Conservation (phyloP, 35 echinoderm and acorn worm species). For the Amphiura filiformis region DNA sequence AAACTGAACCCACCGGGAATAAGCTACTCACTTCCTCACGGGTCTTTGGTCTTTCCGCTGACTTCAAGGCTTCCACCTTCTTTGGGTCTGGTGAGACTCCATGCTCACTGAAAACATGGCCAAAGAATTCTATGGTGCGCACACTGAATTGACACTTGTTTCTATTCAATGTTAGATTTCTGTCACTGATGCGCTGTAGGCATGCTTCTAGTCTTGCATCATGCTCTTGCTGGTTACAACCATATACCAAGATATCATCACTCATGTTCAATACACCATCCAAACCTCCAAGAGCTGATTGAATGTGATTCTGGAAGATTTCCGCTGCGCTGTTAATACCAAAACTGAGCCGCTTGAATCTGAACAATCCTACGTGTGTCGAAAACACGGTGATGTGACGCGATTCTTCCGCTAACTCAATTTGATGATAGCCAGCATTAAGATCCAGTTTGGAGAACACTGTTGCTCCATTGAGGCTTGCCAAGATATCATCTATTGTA, state of each 20-base stretch:
- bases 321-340: conserved; percentile 39
- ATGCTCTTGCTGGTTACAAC: conserved; percentile 16
- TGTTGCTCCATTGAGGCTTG: conserved; percentile 36
- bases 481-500: conserved; percentile 66
- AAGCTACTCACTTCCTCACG: conserved; percentile 62
- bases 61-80: conserved; percentile 50
- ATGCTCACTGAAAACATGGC: conserved; percentile 28
- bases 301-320: conserved; percentile 45
- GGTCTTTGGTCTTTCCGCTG: conserved; percentile 27
- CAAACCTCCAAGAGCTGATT: conserved; percentile 2
- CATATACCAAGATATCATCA: conserved; percentile 58
- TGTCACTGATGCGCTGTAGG: conserved; percentile 51
- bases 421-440: conserved; percentile 61
- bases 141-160: conserved; percentile 58
- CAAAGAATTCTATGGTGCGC: conserved; percentile 53
- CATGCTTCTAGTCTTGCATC: conserved; percentile 20
- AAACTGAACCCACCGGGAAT: conserved; percentile 68
- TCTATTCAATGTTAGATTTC: conserved; percentile 59
- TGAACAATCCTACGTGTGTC: conserved; percentile 38
- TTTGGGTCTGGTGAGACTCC: conserved; percentile 51
- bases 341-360: conserved; percentile 57
- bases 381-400: conserved; percentile 21
- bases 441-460: conserved; percentile 58
- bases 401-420: conserved; percentile 15
- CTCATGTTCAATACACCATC: conserved; percentile 63